Evolutionary conservation across 2,888 invertebrate species (phyloP).

Genomic region (Cerastoderma edule): DNA sequence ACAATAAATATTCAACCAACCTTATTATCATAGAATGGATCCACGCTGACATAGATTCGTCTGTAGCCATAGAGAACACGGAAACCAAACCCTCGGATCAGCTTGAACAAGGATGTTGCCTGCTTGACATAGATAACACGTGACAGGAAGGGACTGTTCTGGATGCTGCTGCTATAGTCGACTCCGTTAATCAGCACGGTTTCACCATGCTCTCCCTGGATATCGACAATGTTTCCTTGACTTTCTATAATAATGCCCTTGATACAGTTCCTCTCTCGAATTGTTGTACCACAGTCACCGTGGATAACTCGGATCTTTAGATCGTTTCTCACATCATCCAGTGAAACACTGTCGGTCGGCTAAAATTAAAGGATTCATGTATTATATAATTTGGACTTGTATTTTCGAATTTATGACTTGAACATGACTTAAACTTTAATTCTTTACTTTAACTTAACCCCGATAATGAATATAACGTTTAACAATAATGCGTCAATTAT

Average conservation of each 20-base stretch:
- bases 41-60: conserved; percentile 51
- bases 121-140: conserved; percentile 62
- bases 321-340: conserved; percentile 45
- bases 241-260: conserved; percentile 39
- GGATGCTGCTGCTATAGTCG: conserved; percentile 36
- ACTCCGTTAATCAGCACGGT: conserved; percentile 52
- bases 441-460: too few species aligned
- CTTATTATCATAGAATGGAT: conserved; percentile 61
- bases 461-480: too few species aligned
- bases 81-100: conserved; percentile 70
- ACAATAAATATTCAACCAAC: too few species aligned
- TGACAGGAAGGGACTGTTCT: conserved; percentile 23
- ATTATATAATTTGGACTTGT: not conserved
- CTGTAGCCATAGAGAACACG: conserved; percentile 49
- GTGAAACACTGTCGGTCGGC: conserved; percentile 38
- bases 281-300: conserved; percentile 42
- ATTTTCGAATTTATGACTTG: too few species aligned
- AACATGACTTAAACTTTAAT: too few species aligned
- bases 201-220: conserved; percentile 34
- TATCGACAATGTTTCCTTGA: conserved; percentile 41
- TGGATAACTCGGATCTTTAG: conserved; percentile 46
- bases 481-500: too few species aligned
- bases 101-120: conserved; percentile 61
- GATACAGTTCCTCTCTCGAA: conserved; percentile 50
- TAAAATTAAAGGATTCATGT: conserved; percentile 4